These are phyloP conservation scores for Mus pahari DNA, from an alignment of 2,113 vertebrate species.

Conservation along the genomic window DNA sequence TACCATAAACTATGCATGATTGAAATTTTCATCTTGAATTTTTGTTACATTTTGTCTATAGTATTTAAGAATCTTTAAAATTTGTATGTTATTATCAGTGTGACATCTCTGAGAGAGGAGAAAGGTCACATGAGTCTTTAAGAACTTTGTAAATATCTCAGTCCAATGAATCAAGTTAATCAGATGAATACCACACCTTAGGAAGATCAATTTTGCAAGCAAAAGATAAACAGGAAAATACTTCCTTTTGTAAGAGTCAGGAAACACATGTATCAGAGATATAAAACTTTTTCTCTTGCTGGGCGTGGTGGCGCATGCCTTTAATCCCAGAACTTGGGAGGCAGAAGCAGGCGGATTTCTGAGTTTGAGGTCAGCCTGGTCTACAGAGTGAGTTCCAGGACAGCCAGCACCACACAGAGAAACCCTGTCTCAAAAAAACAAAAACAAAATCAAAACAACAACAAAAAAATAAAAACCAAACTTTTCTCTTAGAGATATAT, in stretches of 20 bases:
- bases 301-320: too few species aligned
- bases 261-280: not conserved
- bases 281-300: conserved; percentile 18
- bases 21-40: conserved; percentile 20
- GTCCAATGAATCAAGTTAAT: not conserved
- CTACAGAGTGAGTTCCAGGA: too few species aligned
- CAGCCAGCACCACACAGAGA: too few species aligned
- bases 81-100: not conserved
- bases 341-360: too few species aligned
- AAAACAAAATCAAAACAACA: too few species aligned
- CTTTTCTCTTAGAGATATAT: not conserved
- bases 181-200: conserved; percentile 29
- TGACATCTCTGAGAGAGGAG: not conserved
- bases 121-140: conserved; percentile 12
- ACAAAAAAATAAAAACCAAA: too few species aligned
- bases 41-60: conserved; percentile 25
- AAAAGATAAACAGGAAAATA: conserved; percentile 21
- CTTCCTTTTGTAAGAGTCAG: not conserved
- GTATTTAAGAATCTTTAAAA: not conserved
- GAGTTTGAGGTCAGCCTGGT: too few species aligned
- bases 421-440: too few species aligned
- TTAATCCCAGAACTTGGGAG: too few species aligned
- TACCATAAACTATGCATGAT: not conserved
- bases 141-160: not conserved
- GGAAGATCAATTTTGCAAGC: not conserved